A percentile compares a stretch with the other conserved stretches of the same genome.
These are phyloP conservation scores for Nomada lathburiana DNA, from an alignment of 2,888 invertebrate species.

Conservation along the genomic window DNA sequence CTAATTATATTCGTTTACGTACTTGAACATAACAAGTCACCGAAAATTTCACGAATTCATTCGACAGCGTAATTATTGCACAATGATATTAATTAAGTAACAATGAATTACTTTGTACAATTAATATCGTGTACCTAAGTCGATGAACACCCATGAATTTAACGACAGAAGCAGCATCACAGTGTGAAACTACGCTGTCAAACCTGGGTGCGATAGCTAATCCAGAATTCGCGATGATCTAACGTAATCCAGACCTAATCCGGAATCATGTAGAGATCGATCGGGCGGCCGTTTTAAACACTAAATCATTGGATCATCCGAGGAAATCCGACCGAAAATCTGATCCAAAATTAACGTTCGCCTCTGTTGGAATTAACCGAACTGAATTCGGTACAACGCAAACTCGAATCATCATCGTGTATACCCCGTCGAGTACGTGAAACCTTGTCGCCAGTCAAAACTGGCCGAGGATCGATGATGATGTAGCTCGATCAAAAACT, in stretches of 20 bases:
- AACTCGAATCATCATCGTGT: constrained; percentile 37
- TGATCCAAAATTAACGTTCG: constrained; percentile 52
- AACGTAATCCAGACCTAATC: constrained; percentile 55
- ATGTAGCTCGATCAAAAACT: constrained; percentile 35
- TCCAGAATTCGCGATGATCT: constrained; percentile 50
- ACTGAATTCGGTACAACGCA: constrained; percentile 18
- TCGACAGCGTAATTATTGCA: neutral
- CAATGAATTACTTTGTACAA: neutral
- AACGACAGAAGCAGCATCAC: neutral
- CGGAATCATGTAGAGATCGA: constrained; percentile 48
- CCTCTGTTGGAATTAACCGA: constrained; percentile 26
- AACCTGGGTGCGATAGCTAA: constrained; percentile 25
- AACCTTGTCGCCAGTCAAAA: constrained; percentile 9
- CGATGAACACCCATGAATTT: neutral
- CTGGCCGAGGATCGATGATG: constrained; percentile 21
- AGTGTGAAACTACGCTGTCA: constrained; percentile 46
- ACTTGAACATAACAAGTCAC: too few relatives aligned
- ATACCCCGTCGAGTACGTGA: neutral
- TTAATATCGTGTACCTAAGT: neutral
- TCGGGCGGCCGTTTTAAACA: constrained; percentile 47
- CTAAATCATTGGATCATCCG: constrained; percentile 56
- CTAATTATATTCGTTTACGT: too few relatives aligned
- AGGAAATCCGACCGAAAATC: constrained; percentile 49
- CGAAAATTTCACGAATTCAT: too few relatives aligned
- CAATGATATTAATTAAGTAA: neutral